Evolutionary conservation across 2,888 invertebrate species (phyloP), one percentile per base, ranked within the genome.

Genomic region (Orchestes rusci): DNA sequence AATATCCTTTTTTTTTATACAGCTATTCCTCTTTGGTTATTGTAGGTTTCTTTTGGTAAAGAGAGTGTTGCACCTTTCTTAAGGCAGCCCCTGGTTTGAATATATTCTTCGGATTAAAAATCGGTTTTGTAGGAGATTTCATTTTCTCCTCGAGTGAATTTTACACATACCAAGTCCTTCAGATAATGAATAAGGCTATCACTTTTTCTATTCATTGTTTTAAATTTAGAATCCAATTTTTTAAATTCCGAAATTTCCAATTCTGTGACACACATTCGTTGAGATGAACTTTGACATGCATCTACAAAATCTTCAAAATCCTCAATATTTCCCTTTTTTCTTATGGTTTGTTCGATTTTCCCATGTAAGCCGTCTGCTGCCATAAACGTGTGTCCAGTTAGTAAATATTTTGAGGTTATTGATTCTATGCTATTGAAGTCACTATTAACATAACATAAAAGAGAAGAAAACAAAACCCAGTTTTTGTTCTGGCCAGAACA

Each of bases 401-500:
- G 37, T 31, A 43, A 43, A 13, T 43, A 43, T 12, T 43, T 37
- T 23, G 8, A 23, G 23, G 23, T 23, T 23, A 23, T 23, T 23
- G 23, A 23, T 23, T 23, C 23, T n/a, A n/a, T n/a, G n/a, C n/a
- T 23, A 23, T 23, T 23, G 8, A 23, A 8, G 23, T 23, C 23
- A 23, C 7, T 23, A 23, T 23, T 23, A 23, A 23, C 23, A 23
- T 23, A 23, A 8, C 23, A 23, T 23, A 23, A 23, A 23, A 30
- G 12, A 30, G 31, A 30, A 5, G 31, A 30, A 12, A 30, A 30
- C 31, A 30, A 30, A 7, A 30, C 12, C 31, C 31, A 30, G 28
- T 41, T 41, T 33, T 41, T 41, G 16, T 42, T 42, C 18, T 42
- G 42, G 15, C 42, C 42, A 27, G 35, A 20, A 28, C 42, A 42